phyloP scores from a whole-genome alignment of 2,113 vertebrate genomes.

The Triplophysa dalaica region DNA sequence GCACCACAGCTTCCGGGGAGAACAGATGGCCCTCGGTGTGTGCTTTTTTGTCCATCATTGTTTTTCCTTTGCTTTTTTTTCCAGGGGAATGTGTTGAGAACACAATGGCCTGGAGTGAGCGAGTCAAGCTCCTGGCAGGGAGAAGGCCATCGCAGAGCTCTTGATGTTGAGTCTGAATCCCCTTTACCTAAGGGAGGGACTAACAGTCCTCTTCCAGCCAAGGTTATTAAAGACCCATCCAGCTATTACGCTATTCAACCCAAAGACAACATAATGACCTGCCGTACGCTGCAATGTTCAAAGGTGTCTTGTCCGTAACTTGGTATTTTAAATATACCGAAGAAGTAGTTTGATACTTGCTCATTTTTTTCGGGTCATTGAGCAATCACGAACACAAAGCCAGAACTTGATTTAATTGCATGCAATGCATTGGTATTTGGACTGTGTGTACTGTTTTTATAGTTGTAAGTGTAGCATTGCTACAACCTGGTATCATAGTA shows the following conservation, averaged over 20 bases:
- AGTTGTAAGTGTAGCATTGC: no score
- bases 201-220: slow-evolving; percentile 48
- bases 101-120: slow-evolving; percentile 40
- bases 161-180: slow-evolving; percentile 29
- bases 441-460: no score
- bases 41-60: slow-evolving; percentile 44
- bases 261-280: slow-evolving; percentile 32
- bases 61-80: slow-evolving; percentile 39
- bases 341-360: background rate
- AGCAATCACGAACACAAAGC: no score
- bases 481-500: no score
- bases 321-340: background rate
- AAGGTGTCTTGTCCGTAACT: slow-evolving; percentile 39
- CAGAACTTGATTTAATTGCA: no score
- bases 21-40: slow-evolving; percentile 58
- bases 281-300: slow-evolving; percentile 25
- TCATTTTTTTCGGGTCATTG: no score
- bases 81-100: slow-evolving; percentile 47
- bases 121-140: slow-evolving; percentile 24
- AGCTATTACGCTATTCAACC: slow-evolving; percentile 42
- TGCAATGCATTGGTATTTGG: no score
- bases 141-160: slow-evolving; percentile 24
- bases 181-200: slow-evolving; percentile 45
- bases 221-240: slow-evolving; percentile 50
- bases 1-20: slow-evolving; percentile 47